phyloP scores from a whole-genome alignment of 2,113 vertebrate species.

The Colinus virginianus region DNA sequence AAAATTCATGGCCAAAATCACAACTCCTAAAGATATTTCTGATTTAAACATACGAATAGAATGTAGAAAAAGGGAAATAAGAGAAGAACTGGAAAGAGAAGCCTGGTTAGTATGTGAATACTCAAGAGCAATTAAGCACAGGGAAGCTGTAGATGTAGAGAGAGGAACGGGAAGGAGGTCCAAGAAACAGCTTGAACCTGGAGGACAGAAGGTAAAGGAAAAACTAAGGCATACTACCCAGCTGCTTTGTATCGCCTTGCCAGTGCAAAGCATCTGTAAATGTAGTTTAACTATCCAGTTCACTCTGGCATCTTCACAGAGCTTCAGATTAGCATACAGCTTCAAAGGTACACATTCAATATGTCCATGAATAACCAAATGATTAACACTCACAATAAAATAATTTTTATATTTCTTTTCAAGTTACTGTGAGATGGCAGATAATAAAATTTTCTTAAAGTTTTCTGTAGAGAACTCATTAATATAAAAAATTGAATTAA shows the following conservation, averaged over 20 bases:
- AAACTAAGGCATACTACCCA: neutral
- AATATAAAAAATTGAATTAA: neutral
- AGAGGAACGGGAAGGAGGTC: neutral
- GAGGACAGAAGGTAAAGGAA: neutral
- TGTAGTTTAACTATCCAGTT: neutral
- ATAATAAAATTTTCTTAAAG: neutral
- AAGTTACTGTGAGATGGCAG: neutral
- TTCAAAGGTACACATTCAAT: neutral
- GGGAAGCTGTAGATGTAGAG: neutral
- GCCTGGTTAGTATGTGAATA: neutral
- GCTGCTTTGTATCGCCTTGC: neutral
- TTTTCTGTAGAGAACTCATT: neutral
- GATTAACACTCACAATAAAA: neutral
- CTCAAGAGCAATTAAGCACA: rapidly evolving
- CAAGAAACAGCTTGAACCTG: rapidly evolving
- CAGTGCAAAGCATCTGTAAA: neutral
- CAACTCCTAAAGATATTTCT: neutral
- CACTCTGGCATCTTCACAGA: neutral
- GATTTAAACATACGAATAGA: neutral
- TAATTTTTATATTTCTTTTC: neutral
- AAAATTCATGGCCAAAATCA: neutral
- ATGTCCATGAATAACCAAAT: neutral
- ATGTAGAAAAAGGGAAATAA: neutral
- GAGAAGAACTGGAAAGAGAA: neutral
- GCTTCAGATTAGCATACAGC: neutral